Percentiles rank a stretch among this genome's conserved stretches.
phyloP scores from a whole-genome alignment of 1,140 invertebrate genomes.

The Euwallacea similis region DNA sequence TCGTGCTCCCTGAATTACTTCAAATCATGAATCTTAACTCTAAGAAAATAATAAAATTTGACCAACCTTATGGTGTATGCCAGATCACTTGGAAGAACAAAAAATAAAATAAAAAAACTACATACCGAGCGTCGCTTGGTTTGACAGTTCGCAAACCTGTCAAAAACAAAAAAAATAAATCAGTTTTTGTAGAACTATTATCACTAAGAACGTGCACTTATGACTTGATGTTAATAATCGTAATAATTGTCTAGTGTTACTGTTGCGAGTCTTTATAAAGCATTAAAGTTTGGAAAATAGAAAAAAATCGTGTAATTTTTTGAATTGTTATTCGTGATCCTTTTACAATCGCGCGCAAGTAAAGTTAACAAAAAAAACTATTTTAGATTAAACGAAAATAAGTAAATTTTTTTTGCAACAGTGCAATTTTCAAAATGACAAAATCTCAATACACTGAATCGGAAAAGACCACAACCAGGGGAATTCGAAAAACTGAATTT shows the following conservation, averaged over 20 bases:
- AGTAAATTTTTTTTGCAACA: no score
- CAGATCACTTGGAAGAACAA: slow-evolving; percentile 28
- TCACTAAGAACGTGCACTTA: no score
- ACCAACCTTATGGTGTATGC: slow-evolving; percentile 39
- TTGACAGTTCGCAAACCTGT: slow-evolving; percentile 43
- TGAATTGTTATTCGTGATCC: background rate
- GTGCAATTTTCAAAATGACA: no score
- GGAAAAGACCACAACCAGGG: background rate
- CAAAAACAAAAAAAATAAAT: slow-evolving; percentile 39
- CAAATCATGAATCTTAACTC: background rate
- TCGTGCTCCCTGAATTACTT: no score
- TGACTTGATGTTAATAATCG: no score
- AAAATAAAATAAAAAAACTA: slow-evolving; percentile 41
- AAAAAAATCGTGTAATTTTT: background rate
- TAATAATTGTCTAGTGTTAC: background rate
- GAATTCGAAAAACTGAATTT: background rate
- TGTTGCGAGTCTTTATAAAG: slow-evolving; percentile 7
- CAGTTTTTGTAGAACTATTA: no score
- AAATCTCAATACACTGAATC: background rate
- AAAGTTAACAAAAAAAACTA: background rate
- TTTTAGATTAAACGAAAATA: no score
- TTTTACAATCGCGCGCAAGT: background rate
- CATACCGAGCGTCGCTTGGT: slow-evolving; percentile 38
- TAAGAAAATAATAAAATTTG: slow-evolving; percentile 29
- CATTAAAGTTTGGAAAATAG: background rate